These are phyloP conservation scores for Pteria penguin DNA, from an alignment of 2,888 invertebrate species.

Conservation along the genomic window DNA sequence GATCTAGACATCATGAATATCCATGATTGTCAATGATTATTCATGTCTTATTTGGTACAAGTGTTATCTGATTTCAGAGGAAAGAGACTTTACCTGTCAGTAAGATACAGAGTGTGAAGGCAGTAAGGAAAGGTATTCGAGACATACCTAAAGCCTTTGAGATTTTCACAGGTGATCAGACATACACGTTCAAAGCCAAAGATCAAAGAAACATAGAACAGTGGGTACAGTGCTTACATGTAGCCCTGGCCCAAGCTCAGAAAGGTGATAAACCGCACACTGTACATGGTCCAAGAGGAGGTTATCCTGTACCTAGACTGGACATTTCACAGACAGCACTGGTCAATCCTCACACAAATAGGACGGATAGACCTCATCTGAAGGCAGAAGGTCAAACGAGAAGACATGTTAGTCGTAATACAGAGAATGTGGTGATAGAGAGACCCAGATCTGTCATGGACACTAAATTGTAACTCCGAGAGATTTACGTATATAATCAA, in stretches of 20 bases:
- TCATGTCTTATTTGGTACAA: not conserved
- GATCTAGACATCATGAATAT: not conserved
- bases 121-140: conserved; percentile 90
- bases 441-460: conserved; percentile 59
- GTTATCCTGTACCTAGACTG: conserved; percentile 2
- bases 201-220: conserved; percentile 96
- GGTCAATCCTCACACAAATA: not conserved
- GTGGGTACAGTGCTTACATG: conserved; percentile 95
- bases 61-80: conserved; percentile 83
- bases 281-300: conserved; percentile 5
- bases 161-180: conserved; percentile 92
- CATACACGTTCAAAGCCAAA: conserved; percentile 95
- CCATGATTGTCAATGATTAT: not conserved
- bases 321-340: too few species aligned
- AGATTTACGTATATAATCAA: too few species aligned
- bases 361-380: not conserved
- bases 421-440: conserved; percentile 51
- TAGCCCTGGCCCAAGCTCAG: conserved; percentile 93
- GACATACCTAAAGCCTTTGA: conserved; percentile 98
- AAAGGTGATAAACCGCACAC: conserved; percentile 31
- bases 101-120: conserved; percentile 96
- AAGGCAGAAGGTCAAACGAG: conserved; percentile 16
- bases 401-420: too few species aligned
- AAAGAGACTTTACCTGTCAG: conserved; percentile 91
- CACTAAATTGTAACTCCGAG: conserved; percentile 60